These are phyloP conservation scores for Pelvicachromis taeniatus DNA, from an alignment of 2,113 vertebrate genomes.

Conservation along the genomic window DNA sequence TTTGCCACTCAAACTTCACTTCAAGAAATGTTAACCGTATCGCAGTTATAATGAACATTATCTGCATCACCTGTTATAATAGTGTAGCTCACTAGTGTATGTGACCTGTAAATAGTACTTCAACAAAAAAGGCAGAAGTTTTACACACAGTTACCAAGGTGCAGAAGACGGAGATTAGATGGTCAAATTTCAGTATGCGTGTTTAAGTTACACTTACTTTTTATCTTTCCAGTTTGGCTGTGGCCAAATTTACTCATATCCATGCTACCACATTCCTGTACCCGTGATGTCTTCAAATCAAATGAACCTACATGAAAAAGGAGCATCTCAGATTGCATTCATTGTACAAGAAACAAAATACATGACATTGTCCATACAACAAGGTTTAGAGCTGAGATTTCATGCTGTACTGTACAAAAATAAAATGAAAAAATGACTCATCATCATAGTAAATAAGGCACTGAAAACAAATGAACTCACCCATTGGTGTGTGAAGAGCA, in stretches of 20 bases:
- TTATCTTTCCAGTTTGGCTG: constrained; percentile 61
- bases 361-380: background rate
- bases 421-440: background rate
- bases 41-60: background rate
- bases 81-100: background rate
- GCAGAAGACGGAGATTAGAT: background rate
- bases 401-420: background rate
- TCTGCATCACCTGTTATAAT: background rate
- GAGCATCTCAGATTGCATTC: background rate
- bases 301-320: constrained; percentile 52
- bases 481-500: constrained; percentile 94
- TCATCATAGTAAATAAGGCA: background rate
- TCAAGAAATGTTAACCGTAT: background rate
- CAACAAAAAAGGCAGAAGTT: background rate
- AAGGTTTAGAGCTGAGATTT: background rate
- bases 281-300: constrained; percentile 61
- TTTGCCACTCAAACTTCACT: background rate
- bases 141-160: background rate
- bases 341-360: background rate
- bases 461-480: constrained; percentile 66
- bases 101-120: background rate
- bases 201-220: constrained; percentile 47
- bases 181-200: background rate
- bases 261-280: constrained; percentile 58
- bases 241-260: constrained; percentile 66